Conservation (phyloP, 2,797 vertebrate genomes). For the Gastrophryne carolinensis region DNA sequence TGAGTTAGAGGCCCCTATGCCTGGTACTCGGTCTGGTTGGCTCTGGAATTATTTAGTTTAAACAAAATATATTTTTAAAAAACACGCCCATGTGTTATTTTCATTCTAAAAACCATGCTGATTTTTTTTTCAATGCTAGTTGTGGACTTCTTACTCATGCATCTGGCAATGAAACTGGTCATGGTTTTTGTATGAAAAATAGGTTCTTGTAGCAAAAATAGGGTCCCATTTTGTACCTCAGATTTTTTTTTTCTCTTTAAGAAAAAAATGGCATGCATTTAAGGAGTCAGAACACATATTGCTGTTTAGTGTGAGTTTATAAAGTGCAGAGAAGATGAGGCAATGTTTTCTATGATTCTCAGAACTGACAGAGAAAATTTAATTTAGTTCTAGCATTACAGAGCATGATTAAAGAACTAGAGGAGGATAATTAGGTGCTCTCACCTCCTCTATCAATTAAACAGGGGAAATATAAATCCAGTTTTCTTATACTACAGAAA, state of each 20-base stretch:
- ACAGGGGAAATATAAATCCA: conserved; percentile 25
- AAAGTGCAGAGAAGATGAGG: background rate
- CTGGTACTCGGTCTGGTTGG: too few relatives aligned
- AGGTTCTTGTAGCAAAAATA: background rate
- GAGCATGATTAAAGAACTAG: conserved; percentile 14
- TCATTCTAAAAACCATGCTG: too few relatives aligned
- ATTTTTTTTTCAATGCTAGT: too few relatives aligned
- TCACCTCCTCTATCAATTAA: conserved; percentile 32
- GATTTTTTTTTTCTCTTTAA: too few relatives aligned
- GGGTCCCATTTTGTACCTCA: too few relatives aligned
- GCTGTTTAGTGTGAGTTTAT: background rate
- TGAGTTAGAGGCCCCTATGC: too few relatives aligned
- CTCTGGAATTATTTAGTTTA: too few relatives aligned
- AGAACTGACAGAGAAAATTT: background rate
- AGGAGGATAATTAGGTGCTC: conserved; percentile 18
- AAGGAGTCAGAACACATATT: background rate
- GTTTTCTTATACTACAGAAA: conserved; percentile 16
- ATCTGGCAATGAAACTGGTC: too few relatives aligned
- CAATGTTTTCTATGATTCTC: background rate
- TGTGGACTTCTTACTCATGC: too few relatives aligned
- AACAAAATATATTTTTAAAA: too few relatives aligned
- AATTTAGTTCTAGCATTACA: conserved; percentile 6
- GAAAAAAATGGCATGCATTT: too few relatives aligned
- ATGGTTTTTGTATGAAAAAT: background rate
- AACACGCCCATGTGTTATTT: too few relatives aligned